Evolutionary conservation across 2,888 invertebrate species (phyloP).

Genomic region (Luperina testacea): DNA sequence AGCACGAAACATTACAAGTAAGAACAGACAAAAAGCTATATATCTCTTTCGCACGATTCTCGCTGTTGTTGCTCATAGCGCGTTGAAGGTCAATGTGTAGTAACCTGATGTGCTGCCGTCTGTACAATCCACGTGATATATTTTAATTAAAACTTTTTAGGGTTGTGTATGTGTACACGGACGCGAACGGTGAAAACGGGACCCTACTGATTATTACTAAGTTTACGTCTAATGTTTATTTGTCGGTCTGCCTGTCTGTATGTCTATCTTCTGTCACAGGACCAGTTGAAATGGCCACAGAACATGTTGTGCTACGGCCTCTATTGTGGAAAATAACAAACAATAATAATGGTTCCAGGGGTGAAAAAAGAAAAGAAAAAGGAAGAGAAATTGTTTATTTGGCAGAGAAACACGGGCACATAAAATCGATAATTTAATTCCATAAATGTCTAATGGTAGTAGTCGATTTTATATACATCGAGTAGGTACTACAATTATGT

Average conservation of each 20-base stretch:
- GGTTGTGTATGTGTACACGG: not conserved
- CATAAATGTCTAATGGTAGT: not conserved
- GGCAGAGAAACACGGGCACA: not conserved
- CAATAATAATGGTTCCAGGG: not conserved
- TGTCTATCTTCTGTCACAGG: not conserved
- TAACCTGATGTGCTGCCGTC: no score
- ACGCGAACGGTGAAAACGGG: not conserved
- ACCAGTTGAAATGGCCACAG: not conserved
- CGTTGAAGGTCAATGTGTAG: no score
- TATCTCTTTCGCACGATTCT: no score
- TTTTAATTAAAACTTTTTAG: not conserved
- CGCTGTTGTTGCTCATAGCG: no score
- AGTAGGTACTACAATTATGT: not conserved
- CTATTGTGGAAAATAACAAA: not conserved
- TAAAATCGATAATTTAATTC: not conserved
- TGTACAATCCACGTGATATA: not conserved
- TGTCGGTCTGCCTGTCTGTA: not conserved
- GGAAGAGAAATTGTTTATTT: no score
- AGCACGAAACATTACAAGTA: no score
- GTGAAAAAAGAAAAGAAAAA: not conserved
- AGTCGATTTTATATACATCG: not conserved
- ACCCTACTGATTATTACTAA: no score
- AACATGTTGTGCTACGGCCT: not conserved
- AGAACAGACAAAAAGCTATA: no score
- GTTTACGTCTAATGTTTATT: no score